Evolutionary conservation across 2,113 vertebrate species (phyloP).

Genomic region (Pristiophorus japonicus): DNA sequence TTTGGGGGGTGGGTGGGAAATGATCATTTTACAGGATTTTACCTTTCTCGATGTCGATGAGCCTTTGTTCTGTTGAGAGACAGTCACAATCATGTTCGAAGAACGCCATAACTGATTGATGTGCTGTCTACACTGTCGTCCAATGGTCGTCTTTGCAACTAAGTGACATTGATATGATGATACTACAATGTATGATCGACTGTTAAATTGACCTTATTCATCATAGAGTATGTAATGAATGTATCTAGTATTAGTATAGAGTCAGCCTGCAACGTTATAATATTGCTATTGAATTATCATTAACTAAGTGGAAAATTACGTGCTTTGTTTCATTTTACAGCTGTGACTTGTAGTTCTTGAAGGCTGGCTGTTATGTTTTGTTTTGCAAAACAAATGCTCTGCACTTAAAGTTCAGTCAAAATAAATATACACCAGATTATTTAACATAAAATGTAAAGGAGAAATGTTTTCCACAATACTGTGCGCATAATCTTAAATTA

Average conservation of each 20-base stretch:
- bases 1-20: not conserved
- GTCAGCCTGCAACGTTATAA: no score
- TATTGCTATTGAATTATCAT: no score
- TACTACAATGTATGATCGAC: not conserved
- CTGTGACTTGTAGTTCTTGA: not conserved
- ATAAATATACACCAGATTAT: not conserved
- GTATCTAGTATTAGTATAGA: no score
- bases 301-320: no score
- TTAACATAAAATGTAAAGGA: not conserved
- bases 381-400: not conserved
- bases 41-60: not conserved
- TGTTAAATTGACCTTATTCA: not conserved
- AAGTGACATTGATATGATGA: not conserved
- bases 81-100: not conserved
- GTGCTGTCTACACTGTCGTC: not conserved
- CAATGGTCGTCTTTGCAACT: not conserved
- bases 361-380: not conserved
- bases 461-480: not conserved
- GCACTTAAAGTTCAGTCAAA: not conserved
- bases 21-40: not conserved
- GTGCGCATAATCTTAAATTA: not conserved
- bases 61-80: not conserved
- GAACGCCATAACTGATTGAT: not conserved
- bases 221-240: no score
- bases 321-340: not conserved